Percentiles rank a stretch among this genome's conserved stretches.
Conservation (phyloP, 2,113 vertebrate genomes). For the Hiodon tergisus region DNA sequence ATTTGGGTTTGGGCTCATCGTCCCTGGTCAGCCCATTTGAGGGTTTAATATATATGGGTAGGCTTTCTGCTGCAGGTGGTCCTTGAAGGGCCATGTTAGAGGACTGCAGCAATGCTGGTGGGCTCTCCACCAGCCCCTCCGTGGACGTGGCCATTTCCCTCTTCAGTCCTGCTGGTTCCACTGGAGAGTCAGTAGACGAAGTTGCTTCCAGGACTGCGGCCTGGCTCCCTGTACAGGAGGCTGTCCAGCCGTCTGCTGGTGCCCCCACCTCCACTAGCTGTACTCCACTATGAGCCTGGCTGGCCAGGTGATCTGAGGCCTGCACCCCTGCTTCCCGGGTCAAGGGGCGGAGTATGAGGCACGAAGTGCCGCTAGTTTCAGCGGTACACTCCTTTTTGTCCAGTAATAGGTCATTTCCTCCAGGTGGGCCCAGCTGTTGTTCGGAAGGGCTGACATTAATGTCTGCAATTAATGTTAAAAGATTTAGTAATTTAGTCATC, state of each 20-base stretch:
- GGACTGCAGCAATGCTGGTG: background rate
- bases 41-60: too few species aligned
- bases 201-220: constrained; percentile 41
- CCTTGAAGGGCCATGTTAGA: background rate
- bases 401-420: constrained; percentile 25
- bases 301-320: constrained; percentile 24
- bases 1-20: too few species aligned
- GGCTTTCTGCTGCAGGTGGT: background rate
- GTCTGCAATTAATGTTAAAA: constrained; percentile 30
- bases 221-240: constrained; percentile 32
- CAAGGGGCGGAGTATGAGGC: too few species aligned
- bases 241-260: constrained; percentile 9
- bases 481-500: background rate
- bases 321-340: constrained; percentile 36
- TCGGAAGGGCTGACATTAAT: constrained; percentile 16
- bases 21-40: too few species aligned
- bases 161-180: constrained; percentile 23
- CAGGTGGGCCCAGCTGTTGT: constrained; percentile 21
- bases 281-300: constrained; percentile 11
- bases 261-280: constrained; percentile 15
- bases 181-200: constrained; percentile 14
- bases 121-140: constrained; percentile 35
- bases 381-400: background rate
- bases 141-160: constrained; percentile 54
- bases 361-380: background rate